phyloP scores from a whole-genome alignment of 2,113 vertebrate genomes.

The Scytalopus superciliaris region DNA sequence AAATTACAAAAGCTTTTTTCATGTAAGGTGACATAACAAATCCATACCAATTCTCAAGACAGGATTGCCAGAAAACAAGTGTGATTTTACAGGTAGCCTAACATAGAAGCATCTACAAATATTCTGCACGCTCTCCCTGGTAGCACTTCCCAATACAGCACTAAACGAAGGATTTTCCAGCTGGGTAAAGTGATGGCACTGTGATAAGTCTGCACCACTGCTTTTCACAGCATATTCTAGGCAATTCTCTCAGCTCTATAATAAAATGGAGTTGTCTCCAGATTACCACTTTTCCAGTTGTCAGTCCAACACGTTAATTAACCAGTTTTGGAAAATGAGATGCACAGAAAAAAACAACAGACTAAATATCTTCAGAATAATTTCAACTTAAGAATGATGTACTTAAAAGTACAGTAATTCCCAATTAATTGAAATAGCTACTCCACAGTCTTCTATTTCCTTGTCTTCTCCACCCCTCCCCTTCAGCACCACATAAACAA shows the following conservation, averaged over 20 bases:
- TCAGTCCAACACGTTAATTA: background rate
- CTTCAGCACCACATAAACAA: background rate
- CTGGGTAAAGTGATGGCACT: background rate
- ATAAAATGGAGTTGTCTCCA: conserved; percentile 27
- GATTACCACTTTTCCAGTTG: conserved; percentile 1
- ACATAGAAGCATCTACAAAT: background rate
- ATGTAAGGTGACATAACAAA: background rate
- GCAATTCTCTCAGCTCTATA: conserved; percentile 45
- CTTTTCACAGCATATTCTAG: conserved; percentile 36
- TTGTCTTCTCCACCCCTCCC: background rate
- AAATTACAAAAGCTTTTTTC: background rate
- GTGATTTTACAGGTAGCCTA: background rate
- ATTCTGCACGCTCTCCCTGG: background rate
- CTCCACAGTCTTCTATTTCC: background rate
- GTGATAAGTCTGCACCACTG: background rate
- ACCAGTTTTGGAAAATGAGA: background rate
- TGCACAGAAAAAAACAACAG: background rate
- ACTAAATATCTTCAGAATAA: background rate
- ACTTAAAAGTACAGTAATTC: background rate
- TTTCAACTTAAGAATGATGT: background rate
- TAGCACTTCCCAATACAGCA: background rate
- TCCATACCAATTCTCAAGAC: background rate
- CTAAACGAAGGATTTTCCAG: conserved; percentile 8
- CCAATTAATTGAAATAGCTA: background rate
- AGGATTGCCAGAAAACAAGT: background rate